These are phyloP conservation scores for Hiodon alosoides DNA, from an alignment of 2,113 vertebrate species.

Conservation along the genomic window DNA sequence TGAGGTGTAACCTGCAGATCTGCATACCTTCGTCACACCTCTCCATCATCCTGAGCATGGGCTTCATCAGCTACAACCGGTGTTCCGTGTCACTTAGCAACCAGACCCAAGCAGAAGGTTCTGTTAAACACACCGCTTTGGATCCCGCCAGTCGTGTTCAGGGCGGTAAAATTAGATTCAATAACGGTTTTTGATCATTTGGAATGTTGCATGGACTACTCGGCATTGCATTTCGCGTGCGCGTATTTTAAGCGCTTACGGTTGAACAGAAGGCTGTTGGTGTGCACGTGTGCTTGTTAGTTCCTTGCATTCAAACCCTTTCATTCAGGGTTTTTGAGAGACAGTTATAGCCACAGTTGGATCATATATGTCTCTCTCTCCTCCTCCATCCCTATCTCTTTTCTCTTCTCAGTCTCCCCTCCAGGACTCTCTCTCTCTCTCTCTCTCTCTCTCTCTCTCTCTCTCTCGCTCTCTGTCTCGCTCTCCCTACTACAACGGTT, in stretches of 20 bases:
- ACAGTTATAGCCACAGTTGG: not conserved
- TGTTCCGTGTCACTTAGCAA: slow-evolving; percentile 15
- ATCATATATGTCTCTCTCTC: not conserved
- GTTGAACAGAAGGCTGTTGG: too few relatives aligned
- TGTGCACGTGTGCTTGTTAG: not conserved
- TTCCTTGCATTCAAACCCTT: not conserved
- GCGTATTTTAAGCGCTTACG: not conserved
- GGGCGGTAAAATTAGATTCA: not conserved
- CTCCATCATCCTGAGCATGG: not conserved
- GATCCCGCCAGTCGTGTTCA: not conserved
- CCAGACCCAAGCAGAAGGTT: not conserved
- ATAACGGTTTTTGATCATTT: not conserved
- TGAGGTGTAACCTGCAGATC: not conserved
- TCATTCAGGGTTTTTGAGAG: not conserved
- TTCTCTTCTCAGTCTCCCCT: not conserved
- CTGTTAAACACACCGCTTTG: not conserved
- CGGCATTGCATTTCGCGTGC: not conserved
- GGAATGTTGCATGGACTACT: not conserved
- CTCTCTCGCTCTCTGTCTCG: not conserved
- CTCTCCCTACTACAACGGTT: slow-evolving; percentile 15
- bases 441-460: not conserved
- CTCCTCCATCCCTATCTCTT: slow-evolving; percentile 2
- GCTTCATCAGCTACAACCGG: not conserved
- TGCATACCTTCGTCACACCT: slow-evolving; percentile 1
- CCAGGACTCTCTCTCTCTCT: not conserved